Base-by-base conservation (phyloP, 2,888 invertebrate genomes). In the Argyresthia goedartella region DNA sequence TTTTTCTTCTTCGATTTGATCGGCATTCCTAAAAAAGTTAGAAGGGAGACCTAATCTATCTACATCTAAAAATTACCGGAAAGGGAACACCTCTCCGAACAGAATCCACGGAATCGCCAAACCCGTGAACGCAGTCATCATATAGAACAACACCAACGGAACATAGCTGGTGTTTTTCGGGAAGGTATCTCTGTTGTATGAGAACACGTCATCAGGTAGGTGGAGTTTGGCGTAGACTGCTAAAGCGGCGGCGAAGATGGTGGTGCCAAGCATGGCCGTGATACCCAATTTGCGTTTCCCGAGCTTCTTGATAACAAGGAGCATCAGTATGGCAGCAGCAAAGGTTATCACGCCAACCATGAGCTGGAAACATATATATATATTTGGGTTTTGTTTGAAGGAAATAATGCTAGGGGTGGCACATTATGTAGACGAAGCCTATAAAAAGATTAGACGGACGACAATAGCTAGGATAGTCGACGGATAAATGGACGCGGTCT, bases 1-100 rank as follows among this genome's bases (percentile, higher is more conserved):
- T n/a, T n/a, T 25, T 25, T 25, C 3, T 25, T n/a, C n/a, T n/a
- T n/a, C n/a, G n/a, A n/a, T n/a, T n/a, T n/a, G n/a, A n/a, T n/a
- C n/a, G n/a, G n/a, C n/a, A n/a, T n/a, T n/a, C n/a, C n/a, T n/a
- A n/a, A n/a, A n/a, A n/a, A n/a, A n/a, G n/a, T n/a, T n/a, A n/a
- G n/a, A n/a, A n/a, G n/a, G n/a, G n/a, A n/a, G n/a, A n/a, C n/a
- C n/a, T n/a, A n/a, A n/a, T n/a, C n/a, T n/a, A n/a, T n/a, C 25
- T 2, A 25, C 25, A 25, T 25, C 25, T 25, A 25, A 25, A 53
- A 53, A 64, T 71, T 62, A 89, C 89, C 88, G 87, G 57, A 88
- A 85, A 0, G 89, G 89, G 57, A 89, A 89, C 8, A 90, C 81
- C 67, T 90, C 89, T 53, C 88, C 88, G 8, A 89, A 71, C 45